phyloP scores from a whole-genome alignment of 2,113 vertebrate genomes.

The Tupaia chinensis region DNA sequence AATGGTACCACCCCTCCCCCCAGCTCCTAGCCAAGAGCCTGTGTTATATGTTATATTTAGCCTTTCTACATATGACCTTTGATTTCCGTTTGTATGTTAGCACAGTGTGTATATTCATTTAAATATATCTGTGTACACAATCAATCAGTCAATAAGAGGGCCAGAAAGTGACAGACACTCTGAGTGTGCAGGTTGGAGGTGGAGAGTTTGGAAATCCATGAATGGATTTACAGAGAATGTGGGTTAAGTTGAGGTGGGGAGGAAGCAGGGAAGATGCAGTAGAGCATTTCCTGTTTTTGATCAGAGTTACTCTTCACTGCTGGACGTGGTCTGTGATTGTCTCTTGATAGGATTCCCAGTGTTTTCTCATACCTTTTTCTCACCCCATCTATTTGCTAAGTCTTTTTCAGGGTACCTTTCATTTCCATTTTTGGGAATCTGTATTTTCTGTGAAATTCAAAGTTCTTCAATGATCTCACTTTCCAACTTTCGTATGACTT shows the following conservation, averaged over 20 bases:
- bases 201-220: neutral
- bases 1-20: constrained; percentile 53
- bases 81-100: constrained; percentile 78
- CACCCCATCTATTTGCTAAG: neutral
- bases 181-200: neutral
- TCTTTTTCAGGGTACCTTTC: neutral
- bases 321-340: neutral
- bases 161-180: neutral
- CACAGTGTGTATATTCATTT: constrained; percentile 66
- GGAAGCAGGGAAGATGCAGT: neutral
- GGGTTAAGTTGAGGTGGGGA: neutral
- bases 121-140: constrained; percentile 55
- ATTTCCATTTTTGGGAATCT: neutral
- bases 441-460: neutral
- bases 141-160: too few relatives aligned
- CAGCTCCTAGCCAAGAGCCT: constrained; percentile 62
- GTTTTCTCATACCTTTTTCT: neutral
- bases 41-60: constrained; percentile 81
- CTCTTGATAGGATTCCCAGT: neutral
- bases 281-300: neutral
- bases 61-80: constrained; percentile 81
- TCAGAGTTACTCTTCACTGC: neutral
- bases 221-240: neutral
- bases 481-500: neutral
- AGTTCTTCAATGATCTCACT: neutral